A percentile compares a stretch with the other conserved stretches of the same genome.
Evolutionary conservation across 1,140 invertebrate species (phyloP).

Genomic region (Zophobas morio): DNA sequence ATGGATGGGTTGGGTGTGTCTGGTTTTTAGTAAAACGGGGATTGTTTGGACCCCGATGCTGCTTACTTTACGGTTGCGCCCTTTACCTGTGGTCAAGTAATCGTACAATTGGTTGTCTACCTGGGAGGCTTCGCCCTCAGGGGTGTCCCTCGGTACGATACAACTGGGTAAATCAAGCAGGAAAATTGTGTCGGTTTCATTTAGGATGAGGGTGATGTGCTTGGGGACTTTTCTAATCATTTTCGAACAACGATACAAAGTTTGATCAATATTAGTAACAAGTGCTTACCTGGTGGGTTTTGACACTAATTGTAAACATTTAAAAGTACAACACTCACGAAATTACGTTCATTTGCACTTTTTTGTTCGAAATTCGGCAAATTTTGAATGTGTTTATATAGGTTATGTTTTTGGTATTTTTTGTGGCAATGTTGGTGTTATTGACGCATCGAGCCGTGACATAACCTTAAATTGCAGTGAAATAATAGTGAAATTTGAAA

Average conservation of each 20-base stretch:
- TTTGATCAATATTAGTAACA: background rate
- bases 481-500: no score
- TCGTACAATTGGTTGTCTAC: conserved; percentile 77
- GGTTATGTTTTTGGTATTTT: no score
- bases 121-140: conserved; percentile 71
- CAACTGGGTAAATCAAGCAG: conserved; percentile 76
- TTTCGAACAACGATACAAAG: background rate
- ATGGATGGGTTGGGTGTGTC: conserved; percentile 73
- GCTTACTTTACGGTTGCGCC: conserved; percentile 74
- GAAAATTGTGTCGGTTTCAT: conserved; percentile 77
- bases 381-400: no score
- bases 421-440: no score
- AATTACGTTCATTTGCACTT: no score
- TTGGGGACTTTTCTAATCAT: conserved; percentile 63
- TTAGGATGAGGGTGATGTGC: conserved; percentile 74
- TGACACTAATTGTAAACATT: no score
- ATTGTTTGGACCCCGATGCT: conserved; percentile 79
- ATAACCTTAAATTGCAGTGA: no score
- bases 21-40: conserved; percentile 72
- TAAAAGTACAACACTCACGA: no score
- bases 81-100: conserved; percentile 74
- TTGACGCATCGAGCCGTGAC: no score
- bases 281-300: no score
- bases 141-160: conserved; percentile 73
- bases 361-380: no score